These are phyloP conservation scores for Alca torda DNA, from an alignment of 2,797 vertebrate genomes.

Conservation along the genomic window DNA sequence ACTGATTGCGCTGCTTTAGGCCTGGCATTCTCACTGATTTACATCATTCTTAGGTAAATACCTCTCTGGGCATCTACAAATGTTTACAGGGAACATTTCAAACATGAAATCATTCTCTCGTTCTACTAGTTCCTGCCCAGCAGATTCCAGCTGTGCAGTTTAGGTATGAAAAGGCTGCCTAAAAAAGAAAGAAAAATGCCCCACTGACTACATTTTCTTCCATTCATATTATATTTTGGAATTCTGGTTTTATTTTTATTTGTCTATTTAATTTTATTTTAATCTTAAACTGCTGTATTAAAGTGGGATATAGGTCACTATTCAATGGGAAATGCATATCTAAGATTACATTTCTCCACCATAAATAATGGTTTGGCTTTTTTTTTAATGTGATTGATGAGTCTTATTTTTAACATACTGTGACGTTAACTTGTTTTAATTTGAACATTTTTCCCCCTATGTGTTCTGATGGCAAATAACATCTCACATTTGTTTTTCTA, in stretches of 20 bases:
- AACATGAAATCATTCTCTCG: neutral
- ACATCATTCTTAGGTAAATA: neutral
- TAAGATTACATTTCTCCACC: neutral
- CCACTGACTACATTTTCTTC: neutral
- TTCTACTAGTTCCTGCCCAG: neutral
- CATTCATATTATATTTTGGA: neutral
- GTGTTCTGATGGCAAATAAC: neutral
- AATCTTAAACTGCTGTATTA: neutral
- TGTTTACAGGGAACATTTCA: neutral
- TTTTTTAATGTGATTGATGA: constrained; percentile 6
- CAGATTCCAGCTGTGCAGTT: neutral
- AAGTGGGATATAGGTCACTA: neutral
- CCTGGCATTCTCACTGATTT: neutral
- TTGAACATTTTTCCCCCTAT: neutral
- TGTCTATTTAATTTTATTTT: neutral
- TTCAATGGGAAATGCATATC: neutral
- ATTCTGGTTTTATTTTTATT: neutral
- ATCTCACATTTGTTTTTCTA: constrained; percentile 33
- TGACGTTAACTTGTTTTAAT: constrained; percentile 27
- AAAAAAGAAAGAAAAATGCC: neutral
- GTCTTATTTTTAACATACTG: constrained; percentile 53
- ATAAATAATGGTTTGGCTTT: neutral
- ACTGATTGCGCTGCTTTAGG: neutral
- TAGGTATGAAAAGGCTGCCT: neutral
- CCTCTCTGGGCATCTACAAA: neutral